Evolutionary conservation across 2,888 invertebrate genomes (phyloP), one percentile per base, ranked within the genome.

Genomic region (Iselma pallidipennis): DNA sequence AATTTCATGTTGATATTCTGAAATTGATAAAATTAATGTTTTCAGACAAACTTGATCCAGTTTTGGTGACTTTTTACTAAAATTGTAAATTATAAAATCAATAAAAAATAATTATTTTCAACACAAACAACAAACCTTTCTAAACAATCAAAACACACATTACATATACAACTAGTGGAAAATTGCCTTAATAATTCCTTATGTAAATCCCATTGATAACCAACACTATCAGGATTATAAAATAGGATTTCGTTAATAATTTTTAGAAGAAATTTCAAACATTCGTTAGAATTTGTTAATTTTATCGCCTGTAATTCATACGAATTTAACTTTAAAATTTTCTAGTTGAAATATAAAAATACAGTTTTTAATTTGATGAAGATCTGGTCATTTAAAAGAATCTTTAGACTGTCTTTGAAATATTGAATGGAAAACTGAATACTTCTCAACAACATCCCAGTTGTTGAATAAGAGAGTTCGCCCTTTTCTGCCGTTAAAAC

Each of bases 391-490:
- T 79, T 75, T 26, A 79, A 54, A 21, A 82, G 67, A 14, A 76
- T 66, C 54, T 76, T 73, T 21, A 78, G 58, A 1, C 78, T 78
- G 49, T 73, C 68, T 59, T 74, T 68, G 4, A 74, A 67, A 59
- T 73, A 72, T 28, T 75, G 71, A n/a, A 78, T 68, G 5, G 77
- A 66, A 68, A 79, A 82, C 19, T 74, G 74, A 14, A 80, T 65
- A 23, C 82, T 72, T 31, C 73, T 72, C 21, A 74, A 64, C 4
- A 80, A 68, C 55, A 79, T 75, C 51, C 74, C 76, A 7, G 71
- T 65, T 56, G 66, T 67, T 25, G 75, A 48, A 19, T 37, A 59
- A 23, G 60, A 62, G 64, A 68, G 57, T 54, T 59, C 68, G 60
- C 70, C 51, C 65, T 72, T 66, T 59, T 68, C 57, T 45, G 61